Evolutionary conservation across 2,888 invertebrate species (phyloP), one percentile per base, ranked within the genome.

Genomic region (Andricus quercusramuli): DNA sequence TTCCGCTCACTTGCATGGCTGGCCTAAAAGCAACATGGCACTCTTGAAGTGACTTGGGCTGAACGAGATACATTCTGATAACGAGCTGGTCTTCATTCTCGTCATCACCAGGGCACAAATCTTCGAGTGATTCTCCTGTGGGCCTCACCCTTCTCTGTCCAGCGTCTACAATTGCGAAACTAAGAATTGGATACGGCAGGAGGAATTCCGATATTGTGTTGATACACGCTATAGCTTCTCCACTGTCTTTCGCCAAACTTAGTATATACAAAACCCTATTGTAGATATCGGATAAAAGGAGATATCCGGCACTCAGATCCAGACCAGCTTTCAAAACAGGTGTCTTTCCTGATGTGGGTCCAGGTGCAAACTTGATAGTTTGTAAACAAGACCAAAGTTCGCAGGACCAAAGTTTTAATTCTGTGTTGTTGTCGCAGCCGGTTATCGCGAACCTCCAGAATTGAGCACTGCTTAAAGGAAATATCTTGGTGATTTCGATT

Each of bases 391-490:
- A 95, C 99, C 99, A 99, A 0, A 97, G 95, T 90, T 98, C 97
- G 93, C 99, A 99, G 11, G 98, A 97, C 98, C 99, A 99, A 70
- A 96, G 94, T 93, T 98, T 99, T 78, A 99, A 94, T 88, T 97
- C 97, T 0, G 97, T 96, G 93, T 99, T 99, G 91, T 97, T 95
- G 84, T 97, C 96, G 0, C 98, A 96, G 1, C 98, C 98, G 0
- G 99, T 99, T 65, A 99, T 95, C 0, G 97, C 98, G 93, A 97
- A 98, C 93, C 98, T 98, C 99, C 99, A 99, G 93, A 98, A 98
- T 90, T 96, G 96, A 20, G 94, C 95, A 86, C 95, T 95, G 87
- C 76, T 91, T 91, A 83, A 84, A 80, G 81, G 78, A 68, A 79
- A 82, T 68, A 67, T 77, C 74, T 22, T 51, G 13, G 65, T 78